Conservation (phyloP, 2,888 invertebrate species). For the Sinotaia quadrata region DNA sequence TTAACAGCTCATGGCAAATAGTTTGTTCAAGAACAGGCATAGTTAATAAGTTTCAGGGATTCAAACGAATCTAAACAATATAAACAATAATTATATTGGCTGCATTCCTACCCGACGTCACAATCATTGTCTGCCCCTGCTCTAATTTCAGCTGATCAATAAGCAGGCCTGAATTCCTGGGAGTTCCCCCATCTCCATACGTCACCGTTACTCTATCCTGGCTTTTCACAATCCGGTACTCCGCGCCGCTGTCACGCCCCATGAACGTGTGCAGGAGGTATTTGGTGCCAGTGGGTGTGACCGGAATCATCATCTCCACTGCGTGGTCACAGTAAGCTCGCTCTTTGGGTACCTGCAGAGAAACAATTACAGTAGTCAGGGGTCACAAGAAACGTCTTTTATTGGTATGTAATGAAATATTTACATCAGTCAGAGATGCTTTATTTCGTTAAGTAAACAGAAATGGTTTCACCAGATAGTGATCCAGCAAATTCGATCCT, state of each 20-base stretch:
- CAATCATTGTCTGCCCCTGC: neutral
- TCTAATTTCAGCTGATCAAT: neutral
- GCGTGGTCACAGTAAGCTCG: slow-evolving; percentile 4
- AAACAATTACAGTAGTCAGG: too few species aligned
- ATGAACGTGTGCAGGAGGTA: slow-evolving; percentile 19
- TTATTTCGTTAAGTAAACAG: too few species aligned
- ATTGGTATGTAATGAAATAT: too few species aligned
- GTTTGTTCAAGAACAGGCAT: too few species aligned
- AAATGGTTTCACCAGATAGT: too few species aligned
- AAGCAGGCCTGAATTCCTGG: neutral
- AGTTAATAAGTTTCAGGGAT: too few species aligned
- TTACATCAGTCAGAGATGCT: too few species aligned
- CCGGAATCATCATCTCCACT: slow-evolving; percentile 23
- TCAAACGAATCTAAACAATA: too few species aligned
- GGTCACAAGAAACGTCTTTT: too few species aligned
- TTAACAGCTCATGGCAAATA: too few species aligned
- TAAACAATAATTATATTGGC: too few species aligned
- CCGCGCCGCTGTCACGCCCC: slow-evolving; percentile 9
- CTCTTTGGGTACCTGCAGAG: slow-evolving; percentile 1
- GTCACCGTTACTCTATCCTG: neutral
- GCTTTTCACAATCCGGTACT: slow-evolving; percentile 2
- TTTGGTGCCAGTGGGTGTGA: slow-evolving; percentile 6
- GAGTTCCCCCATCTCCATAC: neutral
- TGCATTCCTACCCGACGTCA: neutral
- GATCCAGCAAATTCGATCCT: too few species aligned